Percentiles rank a stretch among this genome's conserved stretches.
These are phyloP conservation scores for Amphiprion percula DNA, from an alignment of 2,113 vertebrate genomes.

Conservation along the genomic window DNA sequence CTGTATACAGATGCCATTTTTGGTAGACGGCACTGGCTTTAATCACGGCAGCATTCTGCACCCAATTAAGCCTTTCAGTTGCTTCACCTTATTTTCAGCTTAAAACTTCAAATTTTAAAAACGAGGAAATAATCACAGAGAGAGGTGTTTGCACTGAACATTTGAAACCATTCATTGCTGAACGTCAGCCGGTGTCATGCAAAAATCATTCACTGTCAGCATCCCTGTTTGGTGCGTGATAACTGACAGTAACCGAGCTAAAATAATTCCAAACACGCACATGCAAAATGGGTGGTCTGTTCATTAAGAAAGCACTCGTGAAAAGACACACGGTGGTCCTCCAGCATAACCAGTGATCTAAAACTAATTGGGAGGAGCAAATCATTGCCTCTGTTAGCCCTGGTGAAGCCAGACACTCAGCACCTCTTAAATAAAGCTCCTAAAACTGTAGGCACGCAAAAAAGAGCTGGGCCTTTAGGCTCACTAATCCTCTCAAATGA, in stretches of 20 bases:
- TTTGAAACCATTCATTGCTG: neutral
- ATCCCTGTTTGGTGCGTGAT: neutral
- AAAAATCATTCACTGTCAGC: neutral
- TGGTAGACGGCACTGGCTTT: too few species aligned
- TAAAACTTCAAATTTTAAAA: too few species aligned
- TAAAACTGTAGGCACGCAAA: neutral
- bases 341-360: slow-evolving; percentile 7
- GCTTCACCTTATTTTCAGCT: too few species aligned
- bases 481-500: slow-evolving; percentile 14
- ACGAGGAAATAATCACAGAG: neutral
- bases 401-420: neutral
- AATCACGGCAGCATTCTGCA: too few species aligned
- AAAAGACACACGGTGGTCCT: neutral
- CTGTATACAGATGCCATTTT: too few species aligned
- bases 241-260: slow-evolving; percentile 7
- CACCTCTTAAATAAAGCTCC: neutral
- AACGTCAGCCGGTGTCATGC: neutral
- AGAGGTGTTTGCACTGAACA: neutral
- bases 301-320: slow-evolving; percentile 1
- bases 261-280: neutral
- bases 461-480: neutral
- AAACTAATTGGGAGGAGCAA: slow-evolving; percentile 22
- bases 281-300: slow-evolving; percentile 1
- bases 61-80: too few species aligned
- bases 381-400: neutral